phyloP scores from a whole-genome alignment of 2,113 vertebrate species.

The Lasiurus cinereus region DNA sequence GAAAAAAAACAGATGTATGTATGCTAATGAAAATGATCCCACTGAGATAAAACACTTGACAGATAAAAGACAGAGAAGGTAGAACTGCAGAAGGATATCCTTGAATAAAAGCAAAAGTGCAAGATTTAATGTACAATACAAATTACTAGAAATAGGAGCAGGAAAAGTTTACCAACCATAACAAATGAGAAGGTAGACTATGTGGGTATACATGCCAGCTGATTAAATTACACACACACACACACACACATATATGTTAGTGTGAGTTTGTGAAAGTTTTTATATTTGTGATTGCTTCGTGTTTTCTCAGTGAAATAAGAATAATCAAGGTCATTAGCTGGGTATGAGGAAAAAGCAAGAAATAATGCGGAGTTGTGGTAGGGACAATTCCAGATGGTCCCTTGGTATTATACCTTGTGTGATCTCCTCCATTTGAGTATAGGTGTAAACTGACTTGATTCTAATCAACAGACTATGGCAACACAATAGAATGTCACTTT shows the following conservation, averaged over 20 bases:
- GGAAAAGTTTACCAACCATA: background rate
- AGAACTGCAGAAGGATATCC: background rate
- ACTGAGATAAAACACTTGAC: background rate
- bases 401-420: background rate
- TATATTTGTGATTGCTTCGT: background rate
- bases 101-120: background rate
- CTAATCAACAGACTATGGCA: background rate
- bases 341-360: background rate
- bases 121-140: background rate
- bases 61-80: background rate
- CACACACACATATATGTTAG: background rate
- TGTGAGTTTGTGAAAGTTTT: background rate
- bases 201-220: background rate
- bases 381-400: background rate
- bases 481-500: background rate
- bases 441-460: background rate
- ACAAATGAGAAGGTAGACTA: background rate
- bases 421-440: background rate
- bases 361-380: background rate
- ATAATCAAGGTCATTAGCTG: background rate
- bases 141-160: background rate
- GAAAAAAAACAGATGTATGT: background rate
- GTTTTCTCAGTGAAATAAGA: slow-evolving; percentile 34
- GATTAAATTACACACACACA: background rate
- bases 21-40: background rate